These are phyloP conservation scores for Clistopyga incitator DNA, from an alignment of 2,888 invertebrate genomes.

Conservation along the genomic window DNA sequence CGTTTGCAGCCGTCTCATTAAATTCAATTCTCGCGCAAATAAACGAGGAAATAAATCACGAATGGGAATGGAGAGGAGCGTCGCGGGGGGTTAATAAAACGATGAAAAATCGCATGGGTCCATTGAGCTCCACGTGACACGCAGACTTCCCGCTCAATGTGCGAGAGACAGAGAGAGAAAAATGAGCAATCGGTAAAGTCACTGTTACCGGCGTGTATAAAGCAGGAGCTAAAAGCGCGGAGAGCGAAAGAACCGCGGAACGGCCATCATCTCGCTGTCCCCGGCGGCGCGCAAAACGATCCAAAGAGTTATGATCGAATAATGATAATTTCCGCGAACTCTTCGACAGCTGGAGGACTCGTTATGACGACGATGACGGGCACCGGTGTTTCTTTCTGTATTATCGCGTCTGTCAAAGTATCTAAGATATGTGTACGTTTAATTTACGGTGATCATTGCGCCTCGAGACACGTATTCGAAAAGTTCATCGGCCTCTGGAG, in stretches of 20 bases:
- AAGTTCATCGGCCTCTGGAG: slow-evolving; percentile 49
- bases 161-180: neutral
- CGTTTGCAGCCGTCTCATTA: slow-evolving; percentile 48
- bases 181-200: slow-evolving; percentile 41
- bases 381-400: slow-evolving; percentile 46
- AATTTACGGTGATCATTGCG: neutral
- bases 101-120: slow-evolving; percentile 56
- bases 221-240: neutral
- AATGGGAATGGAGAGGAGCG: neutral
- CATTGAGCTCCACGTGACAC: slow-evolving; percentile 4
- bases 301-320: slow-evolving; percentile 75
- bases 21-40: slow-evolving; percentile 41
- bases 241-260: slow-evolving; percentile 50
- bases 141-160: neutral
- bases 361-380: slow-evolving; percentile 70
- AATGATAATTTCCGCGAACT: slow-evolving; percentile 77
- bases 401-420: slow-evolving; percentile 16
- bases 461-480: slow-evolving; percentile 22
- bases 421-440: neutral
- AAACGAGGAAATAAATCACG: slow-evolving; percentile 5
- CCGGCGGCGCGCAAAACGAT: slow-evolving; percentile 50
- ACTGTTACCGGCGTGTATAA: slow-evolving; percentile 10
- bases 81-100: slow-evolving; percentile 61
- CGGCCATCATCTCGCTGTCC: slow-evolving; percentile 64
- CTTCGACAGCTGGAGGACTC: slow-evolving; percentile 73